Evolutionary conservation across 2,113 vertebrate species (phyloP), one percentile per base, ranked within the genome.

Genomic region (Labeo rohita): DNA sequence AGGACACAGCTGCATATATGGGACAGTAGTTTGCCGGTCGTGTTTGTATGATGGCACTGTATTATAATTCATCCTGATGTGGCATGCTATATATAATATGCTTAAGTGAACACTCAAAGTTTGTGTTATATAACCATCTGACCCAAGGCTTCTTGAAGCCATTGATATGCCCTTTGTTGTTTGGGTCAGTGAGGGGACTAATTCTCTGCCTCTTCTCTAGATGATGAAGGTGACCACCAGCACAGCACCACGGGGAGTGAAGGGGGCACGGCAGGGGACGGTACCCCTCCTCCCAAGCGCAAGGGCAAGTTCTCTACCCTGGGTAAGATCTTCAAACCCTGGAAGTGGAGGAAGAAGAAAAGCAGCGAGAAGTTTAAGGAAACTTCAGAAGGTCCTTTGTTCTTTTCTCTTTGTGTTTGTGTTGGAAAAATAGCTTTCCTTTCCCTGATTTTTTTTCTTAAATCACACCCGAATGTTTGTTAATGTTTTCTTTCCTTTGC

Each of bases 281-380:
- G 89, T 81, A 98, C 98, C 0, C 97, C 97, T 87, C 96, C 96
- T 52, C 96, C 96, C 0, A 99, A 98, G 90, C 97, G 97, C 86
- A 99, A 98, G 92, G 98, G 97, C 94, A 99, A 99, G 93, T 98
- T 99, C 89, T 96, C 98, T 0, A 94, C 96, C 68, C 96, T 99
- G 82, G 98, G 98, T 91, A 99, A 99, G 92, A 97, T 99, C 93
- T 99, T 99, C 93, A 99, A 98, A 88, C 98, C 98, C 3, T 99
- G 98, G 98, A 99, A 99, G 91, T 99, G 98, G 98, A 95, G 98
- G 90, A 99, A 99, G 95, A 99, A 98, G 96, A 99, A 98, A 95
- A 97, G 96, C 94, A 99, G 98, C 52, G 98, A 98, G 89, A 98
- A 96, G 90, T 99, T 99, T 92, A 95, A 97, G 92, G 97, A 99